Conservation (phyloP, 2,797 vertebrate species). For the Phoxinus dragarum region DNA sequence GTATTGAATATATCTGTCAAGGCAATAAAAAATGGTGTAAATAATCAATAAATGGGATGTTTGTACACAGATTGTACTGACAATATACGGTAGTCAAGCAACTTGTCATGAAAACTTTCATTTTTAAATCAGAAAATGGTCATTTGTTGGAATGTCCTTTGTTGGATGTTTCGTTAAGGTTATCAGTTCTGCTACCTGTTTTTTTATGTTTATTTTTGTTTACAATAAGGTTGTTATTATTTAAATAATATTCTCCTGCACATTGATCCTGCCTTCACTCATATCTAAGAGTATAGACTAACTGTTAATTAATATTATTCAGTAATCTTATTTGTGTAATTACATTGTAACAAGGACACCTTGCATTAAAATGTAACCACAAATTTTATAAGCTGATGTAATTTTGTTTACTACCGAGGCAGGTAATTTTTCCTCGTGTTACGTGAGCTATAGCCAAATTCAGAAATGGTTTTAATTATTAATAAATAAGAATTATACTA, state of each 20-base stretch:
- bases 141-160: neutral
- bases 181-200: neutral
- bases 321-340: neutral
- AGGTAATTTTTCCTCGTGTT: neutral
- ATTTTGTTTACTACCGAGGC: neutral
- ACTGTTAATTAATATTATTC: neutral
- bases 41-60: constrained; percentile 3
- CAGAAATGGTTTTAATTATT: neutral
- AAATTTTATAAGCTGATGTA: neutral
- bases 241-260: neutral
- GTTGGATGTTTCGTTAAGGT: neutral
- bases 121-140: neutral
- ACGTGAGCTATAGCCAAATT: neutral
- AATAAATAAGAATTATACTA: neutral
- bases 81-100: constrained; percentile 6
- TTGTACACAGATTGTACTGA: neutral
- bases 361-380: neutral
- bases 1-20: neutral
- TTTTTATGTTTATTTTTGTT: neutral
- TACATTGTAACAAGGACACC: neutral
- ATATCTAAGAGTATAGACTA: neutral
- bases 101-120: neutral
- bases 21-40: constrained; percentile 9
- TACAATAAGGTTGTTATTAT: neutral
- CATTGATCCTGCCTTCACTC: neutral